Evolutionary conservation across 2,797 vertebrate species (phyloP), one percentile per base, ranked within the genome.

Genomic region (Darevskia nairensis): DNA sequence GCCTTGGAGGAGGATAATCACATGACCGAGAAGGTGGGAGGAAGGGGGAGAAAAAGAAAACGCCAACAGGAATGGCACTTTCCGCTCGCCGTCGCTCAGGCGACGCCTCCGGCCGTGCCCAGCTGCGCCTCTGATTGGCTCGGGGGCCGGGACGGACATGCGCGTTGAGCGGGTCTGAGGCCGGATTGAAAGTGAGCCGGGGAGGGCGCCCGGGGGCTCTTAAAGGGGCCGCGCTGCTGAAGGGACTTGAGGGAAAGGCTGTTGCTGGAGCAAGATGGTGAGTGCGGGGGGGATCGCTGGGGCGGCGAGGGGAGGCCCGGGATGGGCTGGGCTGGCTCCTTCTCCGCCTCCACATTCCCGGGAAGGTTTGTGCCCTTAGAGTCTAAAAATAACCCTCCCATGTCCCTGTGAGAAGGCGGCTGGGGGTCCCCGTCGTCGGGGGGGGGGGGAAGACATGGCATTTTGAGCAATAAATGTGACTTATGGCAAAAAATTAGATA

Each of bases 81-180:
- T 66, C 11, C 61, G 89, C 88, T 44, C 3, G n/a, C 91, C 94
- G 91, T 94, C 92, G 89, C 82, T 55, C 66, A 44, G 6, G 50
- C 13, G 89, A 8, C 1, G 0, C 0, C 1, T 0, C 74, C 84
- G 68, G 1, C 35, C 39, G 8, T 0, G 1, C 5, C 0, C 0
- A 8, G 0, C 2, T 0, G 23, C 6, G 2, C 3, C 0, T 6
- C 3, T 76, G 91, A 59, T 94, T 94, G 93, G 93, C 19, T 1
- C 1, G 27, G 6, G 11, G 21, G 3, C 6, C 1, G 21, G 1
- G 1, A 2, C 4, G 50, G 4, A 66, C 85, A 83, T 76, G 90
- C 93, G 90, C 90, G 3, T 55, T 64, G 8, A 0, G 0, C 27
- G 0, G 41, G 2, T 0, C 4, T 46, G n/a, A 6, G 2, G 4